These are phyloP conservation scores for Steinernema khuongi DNA, from an alignment of 1,140 invertebrate species.

Conservation along the genomic window DNA sequence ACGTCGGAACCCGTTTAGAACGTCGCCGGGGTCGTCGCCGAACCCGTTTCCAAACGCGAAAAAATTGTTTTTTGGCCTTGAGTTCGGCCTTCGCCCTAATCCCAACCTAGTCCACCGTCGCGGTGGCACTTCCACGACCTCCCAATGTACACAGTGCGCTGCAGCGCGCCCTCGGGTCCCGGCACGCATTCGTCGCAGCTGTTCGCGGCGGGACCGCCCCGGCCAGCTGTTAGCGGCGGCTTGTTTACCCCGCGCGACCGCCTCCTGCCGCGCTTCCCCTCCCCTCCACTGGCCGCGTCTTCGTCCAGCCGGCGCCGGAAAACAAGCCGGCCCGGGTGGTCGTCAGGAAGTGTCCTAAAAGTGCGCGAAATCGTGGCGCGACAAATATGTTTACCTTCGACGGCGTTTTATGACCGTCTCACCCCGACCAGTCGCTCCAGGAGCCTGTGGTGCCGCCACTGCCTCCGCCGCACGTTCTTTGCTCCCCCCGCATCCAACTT, in stretches of 20 bases:
- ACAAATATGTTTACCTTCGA: slow-evolving; percentile 10
- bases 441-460: not conserved
- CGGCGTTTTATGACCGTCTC: not conserved
- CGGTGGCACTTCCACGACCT: no score
- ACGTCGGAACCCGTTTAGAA: not conserved
- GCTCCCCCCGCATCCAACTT: not conserved
- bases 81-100: not conserved
- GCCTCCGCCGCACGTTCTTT: not conserved
- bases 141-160: no score
- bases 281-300: no score
- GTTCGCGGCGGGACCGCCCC: no score
- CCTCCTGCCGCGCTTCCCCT: no score
- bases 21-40: not conserved
- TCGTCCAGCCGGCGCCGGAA: not conserved
- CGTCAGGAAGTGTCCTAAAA: not conserved
- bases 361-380: slow-evolving; percentile 11
- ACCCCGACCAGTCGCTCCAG: no score
- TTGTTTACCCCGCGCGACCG: no score
- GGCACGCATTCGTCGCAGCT: no score
- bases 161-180: no score
- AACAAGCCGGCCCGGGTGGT: not conserved
- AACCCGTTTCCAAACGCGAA: slow-evolving; percentile 10
- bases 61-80: slow-evolving; percentile 15
- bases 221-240: no score
- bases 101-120: no score